Conservation (phyloP, 2,888 invertebrate species). For the Eupithecia subfuscata region DNA sequence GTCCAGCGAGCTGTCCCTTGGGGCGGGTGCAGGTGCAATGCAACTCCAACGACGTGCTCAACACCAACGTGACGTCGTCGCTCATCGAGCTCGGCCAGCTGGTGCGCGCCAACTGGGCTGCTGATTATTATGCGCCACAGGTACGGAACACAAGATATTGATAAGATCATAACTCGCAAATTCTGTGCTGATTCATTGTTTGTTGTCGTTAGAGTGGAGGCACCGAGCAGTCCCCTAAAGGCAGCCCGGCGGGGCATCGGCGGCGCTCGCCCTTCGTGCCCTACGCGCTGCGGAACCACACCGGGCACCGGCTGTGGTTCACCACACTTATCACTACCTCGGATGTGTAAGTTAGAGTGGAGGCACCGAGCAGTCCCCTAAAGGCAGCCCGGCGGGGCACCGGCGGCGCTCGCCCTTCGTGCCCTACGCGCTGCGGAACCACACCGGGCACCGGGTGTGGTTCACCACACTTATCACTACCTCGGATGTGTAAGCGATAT, state of each 20-base stretch:
- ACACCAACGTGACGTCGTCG: constrained; percentile 95
- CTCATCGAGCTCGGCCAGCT: constrained; percentile 92
- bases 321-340: constrained; percentile 91
- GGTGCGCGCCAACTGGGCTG: constrained; percentile 94
- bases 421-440: too few relatives aligned
- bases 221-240: constrained; percentile 71
- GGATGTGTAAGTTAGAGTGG: constrained; percentile 84
- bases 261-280: constrained; percentile 96
- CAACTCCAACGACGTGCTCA: constrained; percentile 88
- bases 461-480: too few relatives aligned
- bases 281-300: constrained; percentile 95
- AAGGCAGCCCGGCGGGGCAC: too few relatives aligned
- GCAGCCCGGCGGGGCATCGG: constrained; percentile 86
- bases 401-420: too few relatives aligned
- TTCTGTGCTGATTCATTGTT: neutral
- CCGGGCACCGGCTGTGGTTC: constrained; percentile 94
- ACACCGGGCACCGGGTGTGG: too few relatives aligned
- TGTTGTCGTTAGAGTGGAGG: constrained; percentile 41
- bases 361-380: too few relatives aligned
- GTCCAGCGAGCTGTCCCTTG: constrained; percentile 81
- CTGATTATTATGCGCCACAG: constrained; percentile 87
- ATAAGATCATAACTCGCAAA: neutral
- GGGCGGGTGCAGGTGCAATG: constrained; percentile 86
- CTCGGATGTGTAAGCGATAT: too few relatives aligned
- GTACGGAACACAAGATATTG: constrained; percentile 39